Percentiles rank a stretch among this genome's conserved stretches.
These are phyloP conservation scores for Dryobotodes eremita DNA, from an alignment of 2,888 invertebrate species.

Conservation along the genomic window DNA sequence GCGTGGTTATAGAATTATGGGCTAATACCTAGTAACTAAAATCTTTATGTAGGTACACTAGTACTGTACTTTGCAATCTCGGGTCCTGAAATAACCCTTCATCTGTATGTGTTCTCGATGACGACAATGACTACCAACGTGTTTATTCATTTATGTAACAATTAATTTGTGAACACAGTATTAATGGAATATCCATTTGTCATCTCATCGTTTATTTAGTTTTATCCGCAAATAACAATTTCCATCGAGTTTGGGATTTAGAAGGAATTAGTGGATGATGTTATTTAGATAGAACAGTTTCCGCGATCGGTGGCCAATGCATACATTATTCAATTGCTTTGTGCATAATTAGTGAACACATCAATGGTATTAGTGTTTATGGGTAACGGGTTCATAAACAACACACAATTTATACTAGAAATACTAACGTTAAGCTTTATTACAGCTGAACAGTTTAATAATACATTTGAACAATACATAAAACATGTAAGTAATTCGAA, in stretches of 20 bases:
- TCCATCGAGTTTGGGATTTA: slow-evolving; percentile 44
- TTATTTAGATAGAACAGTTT: slow-evolving; percentile 53
- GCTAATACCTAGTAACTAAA: neutral
- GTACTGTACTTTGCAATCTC: neutral
- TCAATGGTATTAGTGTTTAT: slow-evolving; percentile 58
- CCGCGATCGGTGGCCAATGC: slow-evolving; percentile 46
- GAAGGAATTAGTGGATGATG: slow-evolving; percentile 52
- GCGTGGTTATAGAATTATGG: neutral
- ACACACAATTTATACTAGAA: slow-evolving; percentile 21
- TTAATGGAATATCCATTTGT: neutral
- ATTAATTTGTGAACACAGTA: neutral
- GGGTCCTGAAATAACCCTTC: neutral
- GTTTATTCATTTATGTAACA: neutral
- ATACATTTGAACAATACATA: slow-evolving; percentile 43
- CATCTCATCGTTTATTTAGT: slow-evolving; percentile 26
- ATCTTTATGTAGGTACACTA: neutral
- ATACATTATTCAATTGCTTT: slow-evolving; percentile 67
- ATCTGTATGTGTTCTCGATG: neutral
- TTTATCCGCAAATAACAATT: slow-evolving; percentile 34
- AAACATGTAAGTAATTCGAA: slow-evolving; percentile 45
- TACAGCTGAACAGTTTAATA: slow-evolving; percentile 31
- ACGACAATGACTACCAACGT: neutral
- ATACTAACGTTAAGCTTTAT: slow-evolving; percentile 28
- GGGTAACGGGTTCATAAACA: slow-evolving; percentile 48
- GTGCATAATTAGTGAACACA: slow-evolving; percentile 66